Percentiles rank a stretch among this genome's conserved stretches.
Conservation (phyloP, 1,140 invertebrate species). For the Gryon sp. region DNA sequence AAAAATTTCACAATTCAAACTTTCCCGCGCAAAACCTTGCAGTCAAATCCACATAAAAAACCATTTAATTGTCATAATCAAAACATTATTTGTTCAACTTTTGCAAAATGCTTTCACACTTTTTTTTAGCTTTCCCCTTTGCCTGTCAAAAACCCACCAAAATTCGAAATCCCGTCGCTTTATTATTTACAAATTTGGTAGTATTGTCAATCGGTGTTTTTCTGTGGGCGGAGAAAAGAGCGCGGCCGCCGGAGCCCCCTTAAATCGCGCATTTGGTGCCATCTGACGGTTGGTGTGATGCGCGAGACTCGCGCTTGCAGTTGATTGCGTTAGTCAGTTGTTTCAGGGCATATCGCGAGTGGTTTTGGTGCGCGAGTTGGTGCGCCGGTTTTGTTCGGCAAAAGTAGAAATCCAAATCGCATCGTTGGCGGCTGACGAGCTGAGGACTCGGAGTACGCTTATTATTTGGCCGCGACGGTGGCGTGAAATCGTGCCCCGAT, state of each 20-base stretch:
- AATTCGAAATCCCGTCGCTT: neutral
- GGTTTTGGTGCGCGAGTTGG: constrained; percentile 66
- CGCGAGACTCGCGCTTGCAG: constrained; percentile 65
- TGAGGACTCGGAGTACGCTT: constrained; percentile 53
- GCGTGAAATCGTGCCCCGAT: constrained; percentile 42
- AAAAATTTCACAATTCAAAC: too few relatives aligned
- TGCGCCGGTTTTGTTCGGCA: constrained; percentile 56
- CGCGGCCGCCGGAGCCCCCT: constrained; percentile 68
- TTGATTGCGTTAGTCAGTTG: constrained; percentile 76
- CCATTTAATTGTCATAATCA: too few relatives aligned
- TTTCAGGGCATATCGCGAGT: constrained; percentile 75
- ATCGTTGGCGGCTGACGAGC: constrained; percentile 43
- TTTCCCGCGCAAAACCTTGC: too few relatives aligned
- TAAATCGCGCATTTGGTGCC: constrained; percentile 55
- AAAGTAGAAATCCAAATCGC: constrained; percentile 45
- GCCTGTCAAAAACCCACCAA: neutral
- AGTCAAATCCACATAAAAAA: too few relatives aligned
- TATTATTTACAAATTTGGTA: constrained; percentile 36
- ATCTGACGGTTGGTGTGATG: constrained; percentile 64
- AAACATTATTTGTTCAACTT: too few relatives aligned
- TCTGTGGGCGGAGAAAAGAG: too few relatives aligned
- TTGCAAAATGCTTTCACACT: too few relatives aligned
- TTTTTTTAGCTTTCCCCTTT: too few relatives aligned
- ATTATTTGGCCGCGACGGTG: constrained; percentile 32
- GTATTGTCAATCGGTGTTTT: constrained; percentile 17